phyloP scores from a whole-genome alignment of 2,113 vertebrate genomes.

The Bos indicus region DNA sequence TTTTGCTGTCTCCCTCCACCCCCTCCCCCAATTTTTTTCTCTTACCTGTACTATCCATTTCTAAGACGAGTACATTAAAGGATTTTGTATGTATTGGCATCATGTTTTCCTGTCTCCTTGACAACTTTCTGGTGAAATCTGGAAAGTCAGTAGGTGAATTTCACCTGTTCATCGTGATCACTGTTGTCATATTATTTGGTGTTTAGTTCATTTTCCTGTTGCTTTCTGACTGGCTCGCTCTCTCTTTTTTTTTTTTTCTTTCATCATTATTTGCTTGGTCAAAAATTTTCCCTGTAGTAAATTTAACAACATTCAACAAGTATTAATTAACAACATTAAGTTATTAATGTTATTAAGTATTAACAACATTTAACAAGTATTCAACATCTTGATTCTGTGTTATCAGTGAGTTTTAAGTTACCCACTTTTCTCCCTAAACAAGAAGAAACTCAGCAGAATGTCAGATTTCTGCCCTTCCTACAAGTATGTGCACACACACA shows the following conservation, averaged over 20 bases:
- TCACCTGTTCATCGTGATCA: not conserved
- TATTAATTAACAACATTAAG: too few species aligned
- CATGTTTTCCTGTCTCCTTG: not conserved
- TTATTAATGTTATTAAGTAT: too few species aligned
- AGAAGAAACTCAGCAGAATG: not conserved
- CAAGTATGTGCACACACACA: rapidly evolving
- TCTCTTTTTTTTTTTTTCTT: not conserved
- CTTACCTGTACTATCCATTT: not conserved
- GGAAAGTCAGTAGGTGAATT: not conserved
- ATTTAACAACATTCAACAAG: too few species aligned
- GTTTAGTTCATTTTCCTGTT: conserved; percentile 11
- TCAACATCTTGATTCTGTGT: not conserved
- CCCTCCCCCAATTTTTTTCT: rapidly evolving
- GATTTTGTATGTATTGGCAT: not conserved
- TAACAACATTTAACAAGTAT: not conserved
- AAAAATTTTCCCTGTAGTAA: not conserved
- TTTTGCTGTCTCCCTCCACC: not conserved
- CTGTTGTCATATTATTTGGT: not conserved
- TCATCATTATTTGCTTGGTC: not conserved
- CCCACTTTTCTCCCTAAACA: not conserved
- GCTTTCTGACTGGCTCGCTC: not conserved
- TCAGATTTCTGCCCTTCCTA: not conserved
- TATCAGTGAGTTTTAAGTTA: not conserved
- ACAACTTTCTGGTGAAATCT: not conserved
- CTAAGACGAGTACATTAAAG: not conserved